These are phyloP conservation scores for Sebastiscus tertius DNA, from an alignment of 2,797 vertebrate genomes.

Conservation along the genomic window DNA sequence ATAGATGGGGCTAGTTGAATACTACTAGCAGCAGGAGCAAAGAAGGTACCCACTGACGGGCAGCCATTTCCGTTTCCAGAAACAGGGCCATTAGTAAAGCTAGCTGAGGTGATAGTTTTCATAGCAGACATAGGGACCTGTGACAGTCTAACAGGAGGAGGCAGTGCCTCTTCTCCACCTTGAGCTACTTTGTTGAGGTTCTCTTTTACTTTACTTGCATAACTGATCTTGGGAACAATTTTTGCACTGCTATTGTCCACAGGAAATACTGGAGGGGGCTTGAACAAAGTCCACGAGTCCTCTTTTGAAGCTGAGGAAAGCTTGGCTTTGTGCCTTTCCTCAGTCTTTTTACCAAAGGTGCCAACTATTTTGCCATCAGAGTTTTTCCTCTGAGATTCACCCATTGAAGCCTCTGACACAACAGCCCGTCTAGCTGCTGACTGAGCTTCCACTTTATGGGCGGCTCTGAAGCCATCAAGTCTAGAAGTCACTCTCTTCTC, in stretches of 20 bases:
- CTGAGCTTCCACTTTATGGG: constrained; percentile 74
- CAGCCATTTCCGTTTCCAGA: constrained; percentile 88
- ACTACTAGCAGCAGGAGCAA: constrained; percentile 90
- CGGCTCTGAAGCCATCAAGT: constrained; percentile 84
- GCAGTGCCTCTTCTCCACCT: constrained; percentile 84
- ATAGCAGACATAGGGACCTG: constrained; percentile 98
- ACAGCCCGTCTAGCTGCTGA: constrained; percentile 57
- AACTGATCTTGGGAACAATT: constrained; percentile 99
- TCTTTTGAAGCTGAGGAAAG: constrained; percentile 90
- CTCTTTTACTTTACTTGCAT: constrained; percentile 99
- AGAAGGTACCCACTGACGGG: constrained; percentile 89
- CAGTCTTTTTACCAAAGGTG: constrained; percentile 89
- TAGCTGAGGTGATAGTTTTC: constrained; percentile 97
- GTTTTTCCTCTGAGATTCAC: constrained; percentile 90
- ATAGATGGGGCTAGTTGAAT: constrained; percentile 84
- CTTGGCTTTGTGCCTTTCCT: constrained; percentile 95
- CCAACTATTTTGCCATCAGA: constrained; percentile 89
- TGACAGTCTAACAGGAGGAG: constrained; percentile 85
- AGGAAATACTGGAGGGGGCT: constrained; percentile 97
- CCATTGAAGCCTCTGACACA: constrained; percentile 68
- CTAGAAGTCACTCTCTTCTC: constrained; percentile 85
- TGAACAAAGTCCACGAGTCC: constrained; percentile 99
- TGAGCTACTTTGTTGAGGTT: constrained; percentile 99
- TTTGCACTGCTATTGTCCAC: constrained; percentile 99
- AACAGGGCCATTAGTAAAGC: constrained; percentile 94